Base-by-base conservation (phyloP, 1,140 invertebrate species). In the Drosophila malerkotliana region DNA sequence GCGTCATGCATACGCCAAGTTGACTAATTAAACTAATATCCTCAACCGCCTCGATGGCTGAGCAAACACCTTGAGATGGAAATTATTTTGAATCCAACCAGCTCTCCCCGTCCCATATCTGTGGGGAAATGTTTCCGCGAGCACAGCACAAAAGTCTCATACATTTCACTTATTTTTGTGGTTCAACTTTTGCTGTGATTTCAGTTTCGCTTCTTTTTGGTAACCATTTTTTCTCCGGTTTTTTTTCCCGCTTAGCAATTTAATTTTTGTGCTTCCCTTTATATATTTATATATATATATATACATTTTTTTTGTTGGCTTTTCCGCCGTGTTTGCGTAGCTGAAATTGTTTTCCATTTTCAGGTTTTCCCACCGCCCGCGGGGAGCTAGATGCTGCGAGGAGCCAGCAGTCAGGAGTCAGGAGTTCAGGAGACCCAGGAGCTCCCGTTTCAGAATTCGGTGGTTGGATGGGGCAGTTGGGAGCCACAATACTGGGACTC, bases 301-400 rank as follows among this genome's bases (percentile, higher is more conserved):
- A 37, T 37, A 37, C 49, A 30, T 60, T 63, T 63, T 61, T 61
- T 67, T 26, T 53, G 63, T 59, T 63, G 34, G 67, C 59, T 56
- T 69, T 57, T 32, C 26, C 63, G 66, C 45, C 55, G 73, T 85
- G 81, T 85, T 85, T 85, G 81, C 81, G 60, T 74, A 67, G 73
- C 68, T 85, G 82, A 85, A 85, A 85, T 85, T 85, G 81, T 85
- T 85, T 85, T 85, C 81, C 76, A 85, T 85, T 85, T 85, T 85
- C 77, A 85, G 81, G 77, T 80, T 74, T 68, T 39, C 41, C 32
- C 63, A 47, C 60, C 68, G 56, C 72, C 67, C 76, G 51, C 54
- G 55, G 57, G 47, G 51, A 51, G 24, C 28, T 57, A 32, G 26
- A 34, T 32, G 60, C 32, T 24, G 9, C n/a, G 41, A 44, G 15